A percentile compares a stretch with the other conserved stretches of the same genome.
Conservation (phyloP, 2,113 vertebrate genomes). For the Amblyornis subalaris region DNA sequence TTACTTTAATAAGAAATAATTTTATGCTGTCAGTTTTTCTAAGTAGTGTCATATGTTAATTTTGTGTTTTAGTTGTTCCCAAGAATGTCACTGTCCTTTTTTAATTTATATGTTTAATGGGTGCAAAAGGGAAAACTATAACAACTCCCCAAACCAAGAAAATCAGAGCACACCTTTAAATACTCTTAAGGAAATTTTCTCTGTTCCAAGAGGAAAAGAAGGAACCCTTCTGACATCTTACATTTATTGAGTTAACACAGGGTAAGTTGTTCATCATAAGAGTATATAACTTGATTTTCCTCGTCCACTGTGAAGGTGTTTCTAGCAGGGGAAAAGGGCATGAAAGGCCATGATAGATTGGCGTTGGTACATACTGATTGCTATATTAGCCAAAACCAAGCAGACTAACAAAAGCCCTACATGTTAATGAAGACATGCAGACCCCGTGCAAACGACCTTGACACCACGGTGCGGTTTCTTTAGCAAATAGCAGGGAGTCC, state of each 20-base stretch:
- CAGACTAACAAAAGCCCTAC: neutral
- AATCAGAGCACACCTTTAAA: neutral
- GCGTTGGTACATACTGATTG: fast-evolving
- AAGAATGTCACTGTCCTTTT: neutral
- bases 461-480: neutral
- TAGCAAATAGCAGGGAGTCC: neutral
- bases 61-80: neutral
- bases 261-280: neutral
- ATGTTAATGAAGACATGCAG: neutral
- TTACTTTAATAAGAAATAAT: neutral
- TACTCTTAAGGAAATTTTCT: neutral
- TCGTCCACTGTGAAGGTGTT: neutral
- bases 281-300: neutral
- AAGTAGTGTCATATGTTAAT: neutral
- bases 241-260: neutral
- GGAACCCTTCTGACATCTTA: neutral
- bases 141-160: neutral
- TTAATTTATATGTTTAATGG: neutral
- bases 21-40: neutral
- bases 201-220: neutral
- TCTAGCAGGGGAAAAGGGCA: neutral
- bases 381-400: neutral
- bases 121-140: neutral
- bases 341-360: neutral
- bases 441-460: neutral